These are phyloP conservation scores for Drosophila kepulauana DNA, from an alignment of 1,140 invertebrate species.

Conservation along the genomic window DNA sequence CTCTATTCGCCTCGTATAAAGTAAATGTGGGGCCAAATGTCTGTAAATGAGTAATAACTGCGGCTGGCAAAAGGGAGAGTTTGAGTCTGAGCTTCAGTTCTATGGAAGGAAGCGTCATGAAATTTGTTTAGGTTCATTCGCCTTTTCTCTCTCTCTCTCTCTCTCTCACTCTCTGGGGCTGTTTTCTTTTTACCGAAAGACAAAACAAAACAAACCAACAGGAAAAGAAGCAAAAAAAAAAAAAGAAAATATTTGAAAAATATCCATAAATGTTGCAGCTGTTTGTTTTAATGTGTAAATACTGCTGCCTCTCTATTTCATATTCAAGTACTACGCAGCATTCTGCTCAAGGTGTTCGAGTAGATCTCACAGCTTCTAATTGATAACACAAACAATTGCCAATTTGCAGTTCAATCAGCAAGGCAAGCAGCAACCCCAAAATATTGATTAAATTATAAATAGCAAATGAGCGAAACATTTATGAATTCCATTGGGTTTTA, in stretches of 20 bases:
- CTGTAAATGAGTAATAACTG: constrained; percentile 80
- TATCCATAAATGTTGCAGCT: constrained; percentile 32
- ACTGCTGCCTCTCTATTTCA: constrained; percentile 49
- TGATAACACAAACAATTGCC: constrained; percentile 8
- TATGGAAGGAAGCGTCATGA: constrained; percentile 46
- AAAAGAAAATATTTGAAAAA: constrained; percentile 11
- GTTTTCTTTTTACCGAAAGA: constrained; percentile 16
- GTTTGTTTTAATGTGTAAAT: constrained; percentile 43
- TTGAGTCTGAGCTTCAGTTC: constrained; percentile 31
- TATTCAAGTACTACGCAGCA: background rate
- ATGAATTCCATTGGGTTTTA: background rate
- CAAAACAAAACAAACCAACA: background rate
- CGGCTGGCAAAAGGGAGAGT: constrained; percentile 37
- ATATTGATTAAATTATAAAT: constrained; percentile 41
- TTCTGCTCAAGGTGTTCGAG: constrained; percentile 1
- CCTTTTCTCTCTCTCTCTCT: constrained; percentile 17
- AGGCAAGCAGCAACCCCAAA: background rate
- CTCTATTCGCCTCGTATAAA: background rate
- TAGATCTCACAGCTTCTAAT: constrained; percentile 4
- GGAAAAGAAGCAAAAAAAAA: background rate
- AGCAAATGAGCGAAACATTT: constrained; percentile 6
- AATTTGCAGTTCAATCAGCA: constrained; percentile 17
- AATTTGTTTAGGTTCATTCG: constrained; percentile 68
- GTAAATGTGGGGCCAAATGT: constrained; percentile 52
- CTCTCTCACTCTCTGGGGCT: background rate